Evolutionary conservation across 2,888 invertebrate genomes (phyloP), one percentile per base, ranked within the genome.

Genomic region (Himalopsyche tibetana): DNA sequence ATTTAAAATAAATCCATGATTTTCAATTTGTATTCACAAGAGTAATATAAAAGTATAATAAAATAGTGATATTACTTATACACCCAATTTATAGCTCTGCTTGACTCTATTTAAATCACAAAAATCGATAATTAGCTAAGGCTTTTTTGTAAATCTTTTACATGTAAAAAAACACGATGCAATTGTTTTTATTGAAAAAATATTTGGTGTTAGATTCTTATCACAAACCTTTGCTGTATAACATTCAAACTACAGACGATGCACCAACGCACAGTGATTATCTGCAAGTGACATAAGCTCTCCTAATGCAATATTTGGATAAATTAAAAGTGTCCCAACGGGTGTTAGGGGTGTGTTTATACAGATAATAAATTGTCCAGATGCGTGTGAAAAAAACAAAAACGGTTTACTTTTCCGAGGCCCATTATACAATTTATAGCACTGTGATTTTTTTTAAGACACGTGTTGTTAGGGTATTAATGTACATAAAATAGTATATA

Each of bases 231-330:
- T 51, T 82, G 55, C 55, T 82, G 82, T 82, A 63, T 81, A 55
- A n/a, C 69, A 51, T 51, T 69, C 82, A 56, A 83, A 80, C 80
- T 85, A 83, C 80, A 79, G 55, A 55, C 80, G 80, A 74, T 83
- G 85, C 83, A 83, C 80, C 38, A 82, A 80, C 80, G 74, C 80
- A 82, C 83, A 83, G 83, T 81, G 84, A 87, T 85, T 86, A 87
- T 86, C n/a, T 87, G 87, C 83, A 74, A 84, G 88, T 88, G 88
- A 88, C 88, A 88, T 88, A 88, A 88, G 88, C 87, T 86, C 82
- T 74, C 63, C 85, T 88, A 88, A 88, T 88, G 88, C 88, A 88
- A 88, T 88, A 88, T 88, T 88, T 88, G 88, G 88, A 88, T 88
- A 88, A 88, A 88, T 88, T 88, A 88, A 88, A 86, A 88, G 86